These are phyloP conservation scores for Xestia xanthographa DNA, from an alignment of 2,888 invertebrate genomes.

Conservation along the genomic window DNA sequence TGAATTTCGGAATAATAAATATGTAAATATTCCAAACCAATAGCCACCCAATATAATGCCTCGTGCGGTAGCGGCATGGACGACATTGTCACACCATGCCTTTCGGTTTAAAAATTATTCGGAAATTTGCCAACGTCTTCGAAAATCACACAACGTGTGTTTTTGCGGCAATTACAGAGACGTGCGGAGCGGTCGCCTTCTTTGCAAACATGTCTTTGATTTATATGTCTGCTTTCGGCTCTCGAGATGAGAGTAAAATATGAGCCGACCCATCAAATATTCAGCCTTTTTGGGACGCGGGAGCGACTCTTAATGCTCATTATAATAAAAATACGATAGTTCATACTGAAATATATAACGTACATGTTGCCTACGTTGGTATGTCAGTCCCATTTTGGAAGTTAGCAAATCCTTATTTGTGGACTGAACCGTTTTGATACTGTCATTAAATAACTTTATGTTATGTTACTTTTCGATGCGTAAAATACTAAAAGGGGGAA, in stretches of 20 bases:
- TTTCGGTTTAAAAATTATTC: conserved; percentile 78
- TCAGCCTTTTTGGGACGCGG: conserved; percentile 84
- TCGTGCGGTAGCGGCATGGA: conserved; percentile 20
- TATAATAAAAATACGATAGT: conserved; percentile 89
- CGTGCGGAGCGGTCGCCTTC: conserved; percentile 86
- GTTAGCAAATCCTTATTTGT: conserved; percentile 68
- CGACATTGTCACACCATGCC: conserved; percentile 53
- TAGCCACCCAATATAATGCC: conserved; percentile 8
- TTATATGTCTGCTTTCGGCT: conserved; percentile 86
- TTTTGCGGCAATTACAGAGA: conserved; percentile 89
- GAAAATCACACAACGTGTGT: conserved; percentile 87
- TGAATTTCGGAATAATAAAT: conserved; percentile 35
- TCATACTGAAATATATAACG: conserved; percentile 82
- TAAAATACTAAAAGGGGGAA: neutral
- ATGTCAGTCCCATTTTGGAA: conserved; percentile 78
- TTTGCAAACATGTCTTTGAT: conserved; percentile 87
- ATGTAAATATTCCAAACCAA: conserved; percentile 24
- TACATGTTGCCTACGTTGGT: conserved; percentile 73
- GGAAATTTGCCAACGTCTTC: conserved; percentile 88
- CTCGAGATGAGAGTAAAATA: conserved; percentile 86
- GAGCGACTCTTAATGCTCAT: conserved; percentile 86
- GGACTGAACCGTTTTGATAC: conserved; percentile 66
- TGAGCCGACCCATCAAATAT: conserved; percentile 88
- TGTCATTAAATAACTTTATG: conserved; percentile 6
- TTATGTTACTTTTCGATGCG: neutral